phyloP scores from a whole-genome alignment of 1,140 invertebrate genomes.

The Dendroctonus valens region DNA sequence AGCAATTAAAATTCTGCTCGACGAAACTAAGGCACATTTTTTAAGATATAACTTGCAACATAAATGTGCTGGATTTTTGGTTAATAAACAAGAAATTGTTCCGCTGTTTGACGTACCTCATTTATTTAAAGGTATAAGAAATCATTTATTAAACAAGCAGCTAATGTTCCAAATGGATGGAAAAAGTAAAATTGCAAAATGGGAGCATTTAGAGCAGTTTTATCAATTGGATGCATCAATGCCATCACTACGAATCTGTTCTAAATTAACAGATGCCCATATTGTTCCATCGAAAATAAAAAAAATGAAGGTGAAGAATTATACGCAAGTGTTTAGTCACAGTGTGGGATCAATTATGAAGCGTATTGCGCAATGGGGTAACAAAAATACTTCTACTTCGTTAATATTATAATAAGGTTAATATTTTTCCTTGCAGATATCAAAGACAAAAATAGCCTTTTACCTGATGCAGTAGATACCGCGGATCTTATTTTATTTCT shows the following conservation, averaged over 20 bases:
- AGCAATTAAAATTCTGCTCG: conserved; percentile 39
- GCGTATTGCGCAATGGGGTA: conserved; percentile 35
- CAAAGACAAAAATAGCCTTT: conserved; percentile 4
- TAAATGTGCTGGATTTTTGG: conserved; percentile 32
- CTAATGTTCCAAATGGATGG: conserved; percentile 32
- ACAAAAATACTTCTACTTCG: conserved; percentile 7
- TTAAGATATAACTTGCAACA: conserved; percentile 28
- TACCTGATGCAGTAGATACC: conserved; percentile 36
- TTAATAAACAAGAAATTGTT: conserved; percentile 40
- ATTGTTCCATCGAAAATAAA: conserved; percentile 34
- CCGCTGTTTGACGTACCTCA: conserved; percentile 46
- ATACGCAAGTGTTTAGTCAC: conserved; percentile 44
- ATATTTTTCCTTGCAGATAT: not conserved
- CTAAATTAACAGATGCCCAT: conserved; percentile 43
- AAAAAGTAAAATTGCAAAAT: conserved; percentile 34
- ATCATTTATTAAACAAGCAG: conserved; percentile 45
- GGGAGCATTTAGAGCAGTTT: conserved; percentile 33
- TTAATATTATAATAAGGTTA: not conserved
- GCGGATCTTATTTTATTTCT: conserved; percentile 42
- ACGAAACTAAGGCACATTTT: conserved; percentile 7
- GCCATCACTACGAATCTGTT: conserved; percentile 9
- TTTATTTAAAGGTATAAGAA: conserved; percentile 44
- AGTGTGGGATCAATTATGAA: conserved; percentile 39
- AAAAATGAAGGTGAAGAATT: conserved; percentile 45
- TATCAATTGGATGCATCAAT: conserved; percentile 22